Conservation (phyloP, 2,888 invertebrate species). For the Chirona hameri region DNA sequence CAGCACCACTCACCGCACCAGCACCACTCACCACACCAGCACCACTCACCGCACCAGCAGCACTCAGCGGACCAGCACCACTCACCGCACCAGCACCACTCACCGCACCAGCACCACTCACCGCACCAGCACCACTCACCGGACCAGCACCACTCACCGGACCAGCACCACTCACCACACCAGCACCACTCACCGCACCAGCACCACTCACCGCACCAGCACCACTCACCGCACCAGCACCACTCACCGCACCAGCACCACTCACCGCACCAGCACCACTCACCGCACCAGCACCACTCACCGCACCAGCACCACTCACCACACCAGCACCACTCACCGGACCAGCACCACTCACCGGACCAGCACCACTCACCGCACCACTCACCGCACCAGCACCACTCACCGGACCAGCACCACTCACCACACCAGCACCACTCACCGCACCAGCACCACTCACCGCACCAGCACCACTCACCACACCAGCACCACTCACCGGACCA, state of each 20-base stretch:
- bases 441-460: slow-evolving; percentile 35
- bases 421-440: slow-evolving; percentile 34
- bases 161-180: slow-evolving; percentile 35
- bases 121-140: slow-evolving; percentile 37
- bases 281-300: slow-evolving; percentile 31
- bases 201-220: slow-evolving; percentile 30
- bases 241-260: slow-evolving; percentile 23
- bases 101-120: slow-evolving; percentile 31
- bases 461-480: slow-evolving; percentile 35
- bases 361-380: too few species aligned
- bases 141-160: slow-evolving; percentile 34
- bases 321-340: slow-evolving; percentile 34
- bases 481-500: slow-evolving; percentile 31
- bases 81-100: slow-evolving; percentile 37
- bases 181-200: slow-evolving; percentile 35
- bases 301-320: slow-evolving; percentile 37
- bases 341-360: slow-evolving; percentile 34
- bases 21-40: slow-evolving; percentile 35
- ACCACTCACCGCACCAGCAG: too few species aligned
- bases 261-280: slow-evolving; percentile 37
- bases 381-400: slow-evolving; percentile 37
- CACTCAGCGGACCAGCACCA: too few species aligned
- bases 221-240: slow-evolving; percentile 36
- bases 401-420: too few species aligned
- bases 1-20: slow-evolving; percentile 31